Base-by-base conservation (phyloP, 2,888 invertebrate genomes). In the Drosophila demipolita region DNA sequence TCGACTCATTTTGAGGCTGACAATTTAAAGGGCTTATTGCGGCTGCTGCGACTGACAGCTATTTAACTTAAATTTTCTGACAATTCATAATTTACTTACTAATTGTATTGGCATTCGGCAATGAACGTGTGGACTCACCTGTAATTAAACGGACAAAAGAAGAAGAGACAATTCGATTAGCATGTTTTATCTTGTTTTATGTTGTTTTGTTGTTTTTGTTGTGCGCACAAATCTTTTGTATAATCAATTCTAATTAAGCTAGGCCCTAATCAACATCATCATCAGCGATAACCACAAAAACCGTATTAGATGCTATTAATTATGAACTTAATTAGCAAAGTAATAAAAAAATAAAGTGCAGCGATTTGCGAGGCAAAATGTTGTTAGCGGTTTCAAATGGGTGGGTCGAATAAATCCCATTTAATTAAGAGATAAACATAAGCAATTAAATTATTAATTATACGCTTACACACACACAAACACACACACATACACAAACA, bases 391-490 rank as follows among this genome's bases (percentile, higher is more conserved):
- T 75, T 65, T 61, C 26, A 48, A 69, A 60, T 70, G 65, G 70
- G 60, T 50, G 71, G 75, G 63, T 61, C 82, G 78, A 87, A 89
- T 90, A 91, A 91, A 89, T 87, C 89, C 87, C 82, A 85, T 88
- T 90, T 91, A 92, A 92, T 91, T 92, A 91, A 91, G 89, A 90
- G 91, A 91, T 91, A 92, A 92, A 90, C 86, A 91, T 88, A 83
- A 89, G 87, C 91, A 91, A 91, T 91, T 91, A 91, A 91, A 87
- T 91, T 90, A 91, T 91, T 91, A 91, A 91, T 91, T 91, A 90
- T 84, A 73, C 59, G 71, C 80, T 54, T 32, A 40, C 35, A 35
- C 40, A 60, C 63, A 67, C 57, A 55, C 57, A 17, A 17, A 23
- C 33, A 52, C 2, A 63, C 45, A n/a, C 20, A n/a, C 0, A 42